phyloP scores from a whole-genome alignment of 2,888 invertebrate genomes.

The Mesopsocus fuscifrons region DNA sequence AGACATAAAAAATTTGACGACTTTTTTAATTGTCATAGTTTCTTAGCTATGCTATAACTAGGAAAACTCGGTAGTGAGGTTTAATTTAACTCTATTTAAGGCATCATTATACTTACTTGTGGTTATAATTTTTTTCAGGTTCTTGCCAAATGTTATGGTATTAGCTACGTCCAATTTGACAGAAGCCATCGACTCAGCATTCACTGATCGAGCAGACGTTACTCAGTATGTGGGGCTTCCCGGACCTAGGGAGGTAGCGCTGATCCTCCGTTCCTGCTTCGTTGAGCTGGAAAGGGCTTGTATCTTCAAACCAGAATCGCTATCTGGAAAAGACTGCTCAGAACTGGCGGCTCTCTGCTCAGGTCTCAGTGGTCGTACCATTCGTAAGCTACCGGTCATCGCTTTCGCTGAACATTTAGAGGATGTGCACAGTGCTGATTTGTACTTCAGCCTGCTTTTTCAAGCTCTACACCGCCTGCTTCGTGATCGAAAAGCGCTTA shows the following conservation, averaged over 20 bases:
- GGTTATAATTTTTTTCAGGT: too few relatives aligned
- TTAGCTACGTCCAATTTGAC: constrained; percentile 92
- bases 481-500: too few relatives aligned
- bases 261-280: constrained; percentile 67
- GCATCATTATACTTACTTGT: constrained; percentile 10
- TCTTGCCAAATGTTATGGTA: constrained; percentile 75
- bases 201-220: constrained; percentile 90
- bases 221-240: constrained; percentile 79
- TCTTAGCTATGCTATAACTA: constrained; percentile 2
- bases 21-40: too few relatives aligned
- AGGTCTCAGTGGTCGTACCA: constrained; percentile 64
- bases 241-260: constrained; percentile 52
- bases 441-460: too few relatives aligned
- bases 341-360: constrained; percentile 29
- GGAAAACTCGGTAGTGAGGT: not conserved
- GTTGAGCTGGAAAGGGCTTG: constrained; percentile 39
- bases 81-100: not conserved
- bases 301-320: constrained; percentile 3
- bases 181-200: constrained; percentile 82
- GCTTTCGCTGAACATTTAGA: constrained; percentile 43
- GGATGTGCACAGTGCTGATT: too few relatives aligned
- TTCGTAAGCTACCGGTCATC: constrained; percentile 77
- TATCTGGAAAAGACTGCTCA: constrained; percentile 5
- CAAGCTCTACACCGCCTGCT: too few relatives aligned
- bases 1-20: too few relatives aligned